A percentile compares a stretch with the other conserved stretches of the same genome.
These are phyloP conservation scores for Archips xylosteana DNA, from an alignment of 2,888 invertebrate genomes.

Conservation along the genomic window DNA sequence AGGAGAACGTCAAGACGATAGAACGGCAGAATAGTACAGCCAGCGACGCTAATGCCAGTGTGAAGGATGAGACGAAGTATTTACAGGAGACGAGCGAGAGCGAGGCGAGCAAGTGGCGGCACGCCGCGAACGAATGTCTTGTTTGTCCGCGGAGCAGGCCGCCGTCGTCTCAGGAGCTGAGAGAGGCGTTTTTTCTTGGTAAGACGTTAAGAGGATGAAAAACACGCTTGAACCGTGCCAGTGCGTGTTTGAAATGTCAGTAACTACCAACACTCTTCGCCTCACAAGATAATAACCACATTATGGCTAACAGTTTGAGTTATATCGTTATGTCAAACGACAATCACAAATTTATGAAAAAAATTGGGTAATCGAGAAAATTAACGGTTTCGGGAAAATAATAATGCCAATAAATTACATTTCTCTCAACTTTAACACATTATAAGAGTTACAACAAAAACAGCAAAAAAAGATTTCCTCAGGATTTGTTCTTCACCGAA, in stretches of 20 bases:
- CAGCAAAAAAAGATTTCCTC: no score
- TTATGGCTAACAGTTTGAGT: no score
- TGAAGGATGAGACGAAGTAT: conserved; percentile 7
- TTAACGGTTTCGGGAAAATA: no score
- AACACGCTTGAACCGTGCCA: neutral
- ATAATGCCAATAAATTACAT: no score
- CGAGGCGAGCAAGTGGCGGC: conserved; percentile 60
- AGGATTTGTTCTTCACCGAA: no score
- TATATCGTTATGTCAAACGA: no score
- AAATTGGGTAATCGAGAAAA: no score
- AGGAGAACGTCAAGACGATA: conserved; percentile 12
- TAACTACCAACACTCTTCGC: no score
- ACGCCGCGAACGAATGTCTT: conserved; percentile 68
- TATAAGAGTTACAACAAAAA: no score
- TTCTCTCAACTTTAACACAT: no score
- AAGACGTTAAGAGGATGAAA: conserved; percentile 14
- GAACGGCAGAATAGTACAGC: conserved; percentile 21
- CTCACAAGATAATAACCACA: no score
- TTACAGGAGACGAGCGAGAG: neutral
- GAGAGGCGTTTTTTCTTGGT: conserved; percentile 82
- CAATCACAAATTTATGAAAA: no score
- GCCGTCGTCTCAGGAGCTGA: conserved; percentile 74
- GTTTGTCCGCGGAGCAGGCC: conserved; percentile 75
- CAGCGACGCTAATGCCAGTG: conserved; percentile 1
- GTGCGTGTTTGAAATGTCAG: conserved; percentile 3